Evolutionary conservation across 1,140 invertebrate genomes (phyloP), one percentile per base, ranked within the genome.

Genomic region (Diachasmimorpha longicaudata): DNA sequence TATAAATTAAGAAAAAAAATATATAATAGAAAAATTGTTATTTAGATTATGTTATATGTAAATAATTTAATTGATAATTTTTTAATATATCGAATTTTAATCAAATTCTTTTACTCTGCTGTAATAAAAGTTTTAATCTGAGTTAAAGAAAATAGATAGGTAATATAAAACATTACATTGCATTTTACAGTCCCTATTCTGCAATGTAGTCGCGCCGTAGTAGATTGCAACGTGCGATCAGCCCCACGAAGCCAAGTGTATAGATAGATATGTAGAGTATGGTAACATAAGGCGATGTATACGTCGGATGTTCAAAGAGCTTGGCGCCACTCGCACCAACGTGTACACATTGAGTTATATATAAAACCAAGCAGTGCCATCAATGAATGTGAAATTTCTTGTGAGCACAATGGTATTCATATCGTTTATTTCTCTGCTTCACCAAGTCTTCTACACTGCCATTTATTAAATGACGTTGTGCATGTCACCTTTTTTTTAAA

Each of bases 321-420:
- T 0, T 25, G 58, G 58, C 58, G 58, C 58, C 58, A 25, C 2
- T 25, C 58, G 23, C 25, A 52, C 48, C 16, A 23, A 63, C 19
- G 25, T 23, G 13, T 21, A 66, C 21, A 25, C 21, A 66, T 63
- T 63, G 8, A 25, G 9, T 5, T 42, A n/a, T 42, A 42, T 42
- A 42, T 42, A 21, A 25, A 21, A 66, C 21, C 11, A 66, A 66
- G 4, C 0, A 10, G 23, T 19, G 14, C n/a, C 19, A 21, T 11
- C 58, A 66, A 66, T 74, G 72, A 74, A 74, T 74, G 72, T 74
- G 31, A 74, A 74, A 74, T 63, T 37, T 39, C 36, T 25, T 21
- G 58, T 66, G 21, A 5, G 23, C 19, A 23, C 19, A 16, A 16
- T 21, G 13, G 14, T 0, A 66, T 3, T 25, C 9, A 5, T 4